These are phyloP conservation scores for Hypsibius dujardini DNA, from an alignment of 1,140 invertebrate species.

Conservation along the genomic window DNA sequence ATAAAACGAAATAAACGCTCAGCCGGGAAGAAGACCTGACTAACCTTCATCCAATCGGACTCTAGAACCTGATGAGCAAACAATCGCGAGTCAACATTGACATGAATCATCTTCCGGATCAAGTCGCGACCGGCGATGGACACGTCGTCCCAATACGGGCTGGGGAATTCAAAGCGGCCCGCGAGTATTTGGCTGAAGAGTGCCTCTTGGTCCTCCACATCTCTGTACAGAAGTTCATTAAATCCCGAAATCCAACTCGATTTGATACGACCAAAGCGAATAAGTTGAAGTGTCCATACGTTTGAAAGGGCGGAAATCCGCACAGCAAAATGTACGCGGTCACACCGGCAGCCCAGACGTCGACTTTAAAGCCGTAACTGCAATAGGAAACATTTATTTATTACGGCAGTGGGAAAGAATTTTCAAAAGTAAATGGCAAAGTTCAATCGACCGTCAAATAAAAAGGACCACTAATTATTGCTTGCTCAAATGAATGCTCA, in stretches of 20 bases:
- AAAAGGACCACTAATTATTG: too few relatives aligned
- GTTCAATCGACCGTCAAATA: too few relatives aligned
- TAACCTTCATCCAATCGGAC: slow-evolving; percentile 67
- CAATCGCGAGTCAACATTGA: slow-evolving; percentile 67
- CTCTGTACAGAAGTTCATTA: too few relatives aligned
- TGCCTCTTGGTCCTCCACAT: slow-evolving; percentile 60
- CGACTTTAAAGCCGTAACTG: slow-evolving; percentile 56
- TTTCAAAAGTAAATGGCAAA: too few relatives aligned
- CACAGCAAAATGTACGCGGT: slow-evolving; percentile 89
- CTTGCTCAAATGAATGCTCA: too few relatives aligned
- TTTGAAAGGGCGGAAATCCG: slow-evolving; percentile 71
- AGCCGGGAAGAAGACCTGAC: slow-evolving; percentile 22
- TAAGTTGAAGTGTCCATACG: slow-evolving; percentile 11
- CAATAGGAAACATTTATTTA: slow-evolving; percentile 26
- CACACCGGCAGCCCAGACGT: slow-evolving; percentile 93
- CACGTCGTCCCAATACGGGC: slow-evolving; percentile 79
- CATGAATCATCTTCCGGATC: slow-evolving; percentile 72
- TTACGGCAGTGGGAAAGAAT: slow-evolving; percentile 18
- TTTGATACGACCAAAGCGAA: slow-evolving; percentile 18
- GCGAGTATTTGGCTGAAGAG: slow-evolving; percentile 82
- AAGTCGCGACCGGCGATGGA: slow-evolving; percentile 54
- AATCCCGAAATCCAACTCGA: too few relatives aligned
- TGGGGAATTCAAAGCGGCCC: slow-evolving; percentile 78
- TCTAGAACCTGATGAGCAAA: slow-evolving; percentile 79
- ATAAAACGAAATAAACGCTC: too few relatives aligned